Base-by-base conservation (phyloP, 92 coral and sea anemone genomes). In the Zoanthus sociatus region DNA sequence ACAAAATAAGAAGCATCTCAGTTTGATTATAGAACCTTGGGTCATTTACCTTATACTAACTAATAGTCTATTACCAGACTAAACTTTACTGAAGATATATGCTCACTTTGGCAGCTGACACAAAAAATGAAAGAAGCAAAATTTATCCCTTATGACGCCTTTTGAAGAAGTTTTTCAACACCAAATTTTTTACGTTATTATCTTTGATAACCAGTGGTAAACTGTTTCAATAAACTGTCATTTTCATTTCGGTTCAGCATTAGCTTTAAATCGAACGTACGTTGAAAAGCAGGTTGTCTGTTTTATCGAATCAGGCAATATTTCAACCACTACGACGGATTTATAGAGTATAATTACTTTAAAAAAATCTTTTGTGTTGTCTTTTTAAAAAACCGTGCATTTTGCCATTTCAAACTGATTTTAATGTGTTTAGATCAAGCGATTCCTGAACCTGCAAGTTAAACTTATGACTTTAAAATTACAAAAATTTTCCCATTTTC, bases 401-500 rank as follows among this genome's bases (percentile, higher is more conserved):
- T 46, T 58, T 31, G 44, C 17, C 33, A 45, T 61, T 17, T 17
- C 54, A 37, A 78, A 37, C 42, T 37, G 42, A 20, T 61, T 18
- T 58, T 58, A 42, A 55, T 17, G 17, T 1, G 54, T 15, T 17
- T 3, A 58, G 13, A 58, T 1, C 26, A 31, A 26, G 17, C 33
- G 17, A 66, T 14, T 16, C 14, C 32, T 17, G 21, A 44, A 63
- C 31, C 54, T 48, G 37, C 26, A 26, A 9, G n/a, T 63, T 66
- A 46, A 47, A 46, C 12, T 79, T 48, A 26, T 26, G 26, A 26
- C 74, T 33, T 12, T 46, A 45, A 37, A 45, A 79, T 45, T 60
- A 30, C 73, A 47, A 46, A 63, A 79, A 44, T 21, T 45, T 37
- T 67, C 74, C 56, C 73, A 61, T 67, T 66, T 64, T 79, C 14